Evolutionary conservation across 2,113 vertebrate species (phyloP), one percentile per base, ranked within the genome.

Genomic region (Desmodus rotundus): DNA sequence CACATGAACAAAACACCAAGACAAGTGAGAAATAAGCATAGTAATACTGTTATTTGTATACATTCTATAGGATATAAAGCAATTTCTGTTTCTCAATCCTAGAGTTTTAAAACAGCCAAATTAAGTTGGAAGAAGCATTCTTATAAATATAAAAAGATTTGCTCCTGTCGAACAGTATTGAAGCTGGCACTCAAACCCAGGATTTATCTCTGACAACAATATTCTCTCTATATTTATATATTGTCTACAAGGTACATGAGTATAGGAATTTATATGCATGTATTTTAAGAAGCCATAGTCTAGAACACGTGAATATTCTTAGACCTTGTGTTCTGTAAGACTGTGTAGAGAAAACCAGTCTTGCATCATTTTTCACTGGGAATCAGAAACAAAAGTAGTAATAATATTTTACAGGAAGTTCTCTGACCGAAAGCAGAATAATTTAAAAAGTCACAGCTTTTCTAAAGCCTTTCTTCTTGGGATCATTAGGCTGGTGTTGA

Each of bases 361-460:
- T 93, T 77, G 36, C 7, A 36, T 87, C 92, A 45, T 43, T 93
- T 92, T 84, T 77, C 45, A 43, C 28, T 50, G 43, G 28, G 45
- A 93, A 43, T 4, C 1, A 83, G 78, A 92, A 89, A 89, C 26
- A 22, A 87, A 95, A 95, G 83, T 52, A 88, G 33, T 43, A 82
- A 17, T 22, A 74, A n/a, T 74, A 70, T 68, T 89, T 95, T 93
- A 33, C 33, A 84, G 58, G 61, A 43, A n/a, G 2, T 76, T 50
- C 16, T 93, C 10, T 77, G 19, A 52, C 26, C 92, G 22, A 90
- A 94, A 84, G 41, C 0, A 0, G 33, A 81, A 95, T 93, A 65
- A 87, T 87, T 94, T 91, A 52, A 73, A 88, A 97, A 93, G 45
- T 94, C 10, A 50, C 15, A 89, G 26, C 54, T 89, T 89, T 91